A percentile compares a stretch with the other conserved stretches of the same genome.
Evolutionary conservation across 2,888 invertebrate genomes (phyloP).

Genomic region (Caenorhabditis sp.): DNA sequence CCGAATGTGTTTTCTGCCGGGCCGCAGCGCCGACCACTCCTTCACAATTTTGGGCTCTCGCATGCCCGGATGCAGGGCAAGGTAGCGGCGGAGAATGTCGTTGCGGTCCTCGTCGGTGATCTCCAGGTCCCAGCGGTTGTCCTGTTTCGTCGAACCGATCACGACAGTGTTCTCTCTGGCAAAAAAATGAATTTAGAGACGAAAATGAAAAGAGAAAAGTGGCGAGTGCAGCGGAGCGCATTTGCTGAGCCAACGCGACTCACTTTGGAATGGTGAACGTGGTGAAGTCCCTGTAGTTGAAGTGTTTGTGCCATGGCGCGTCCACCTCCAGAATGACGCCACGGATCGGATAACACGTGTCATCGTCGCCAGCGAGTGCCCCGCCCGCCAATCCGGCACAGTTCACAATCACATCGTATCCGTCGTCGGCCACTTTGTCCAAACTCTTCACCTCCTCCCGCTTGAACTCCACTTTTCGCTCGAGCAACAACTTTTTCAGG

Average conservation of each 20-base stretch:
- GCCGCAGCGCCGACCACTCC: constrained; percentile 72
- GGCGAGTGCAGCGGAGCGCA: no score
- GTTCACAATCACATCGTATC: constrained; percentile 81
- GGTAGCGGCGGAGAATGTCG: constrained; percentile 69
- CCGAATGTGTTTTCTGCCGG: constrained; percentile 61
- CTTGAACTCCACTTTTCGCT: constrained; percentile 61
- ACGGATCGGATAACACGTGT: constrained; percentile 72
- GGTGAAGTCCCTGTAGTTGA: constrained; percentile 83
- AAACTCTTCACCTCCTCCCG: constrained; percentile 59
- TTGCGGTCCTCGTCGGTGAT: constrained; percentile 70
- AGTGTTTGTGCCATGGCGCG: constrained; percentile 92
- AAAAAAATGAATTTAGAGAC: no score
- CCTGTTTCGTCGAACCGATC: constrained; percentile 70
- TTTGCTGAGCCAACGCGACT: constrained; percentile 31
- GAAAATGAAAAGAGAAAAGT: constrained; percentile 4
- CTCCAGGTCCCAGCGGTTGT: constrained; percentile 61
- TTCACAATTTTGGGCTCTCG: constrained; percentile 67
- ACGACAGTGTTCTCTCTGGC: constrained; percentile 66
- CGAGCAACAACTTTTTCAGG: constrained; percentile 61
- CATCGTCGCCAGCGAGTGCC: constrained; percentile 80
- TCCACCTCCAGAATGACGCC: constrained; percentile 80
- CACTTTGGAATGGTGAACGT: constrained; percentile 73
- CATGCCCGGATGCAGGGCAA: constrained; percentile 68
- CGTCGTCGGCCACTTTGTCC: constrained; percentile 65
- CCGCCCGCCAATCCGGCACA: constrained; percentile 80